Evolutionary conservation across 2,888 invertebrate genomes (phyloP), one percentile per base, ranked within the genome.

Genomic region (Teleiodes luculella): DNA sequence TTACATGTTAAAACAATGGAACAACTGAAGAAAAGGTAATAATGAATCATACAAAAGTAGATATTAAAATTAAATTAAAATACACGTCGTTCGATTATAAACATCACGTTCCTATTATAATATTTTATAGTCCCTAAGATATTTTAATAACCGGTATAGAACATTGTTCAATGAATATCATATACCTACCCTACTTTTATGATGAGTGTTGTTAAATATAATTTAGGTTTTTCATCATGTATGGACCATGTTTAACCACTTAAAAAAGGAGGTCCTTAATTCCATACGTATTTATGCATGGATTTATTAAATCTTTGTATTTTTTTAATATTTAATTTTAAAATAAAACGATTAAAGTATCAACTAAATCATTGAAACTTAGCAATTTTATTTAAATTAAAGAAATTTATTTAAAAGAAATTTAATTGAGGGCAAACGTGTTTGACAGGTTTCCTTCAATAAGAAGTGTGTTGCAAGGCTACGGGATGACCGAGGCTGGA

Each of bases 401-500:
- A 10, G 2, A 31, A 31, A 31, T 31, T 2, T 10, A 5, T 2
- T 31, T 31, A 3, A 11, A 31, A 1, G 7, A 10, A 3, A 31
- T 10, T 31, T 10, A 31, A 7, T 10, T 18, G 13, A n/a, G 13
- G 8, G 3, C 10, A 3, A 24, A 13, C 37, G 47, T 57, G n/a
- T n/a, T n/a, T 66, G 57, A 31, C 55, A 83, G 83, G 55, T 76
- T 80, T 50, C 80, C 79, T 6, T 72, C 72, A 1, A 62, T 83
- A 11, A 60, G 68, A 53, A 57, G 67, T 55, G 58, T 81, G 31
- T 56, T 80, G 52, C 84, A 85, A 79, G 83, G 84, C 2, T 85
- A 86, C 45, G 83, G 83, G 10, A 80, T 84, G 82, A 83, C 83
- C 7, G 85, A 85, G 63, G 73, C 78, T 30, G 83, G 84, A 13